Evolutionary conservation across 2,113 vertebrate genomes (phyloP), one percentile per base, ranked within the genome.

Genomic region (Notothenia rossii): DNA sequence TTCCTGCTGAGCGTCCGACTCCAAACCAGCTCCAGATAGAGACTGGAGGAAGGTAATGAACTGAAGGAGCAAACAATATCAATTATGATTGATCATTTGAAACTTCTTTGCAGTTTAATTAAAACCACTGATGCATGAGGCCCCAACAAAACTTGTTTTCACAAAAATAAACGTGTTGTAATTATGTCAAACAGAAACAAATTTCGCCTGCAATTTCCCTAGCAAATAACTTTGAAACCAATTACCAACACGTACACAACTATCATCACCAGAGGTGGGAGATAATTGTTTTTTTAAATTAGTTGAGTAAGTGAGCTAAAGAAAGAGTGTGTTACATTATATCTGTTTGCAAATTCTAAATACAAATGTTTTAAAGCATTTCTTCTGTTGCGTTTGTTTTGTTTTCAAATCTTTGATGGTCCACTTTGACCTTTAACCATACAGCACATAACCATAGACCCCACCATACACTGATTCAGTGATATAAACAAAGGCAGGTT

Each of bases 91-190:
- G 71, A 90, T 87, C 66, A 75, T 71, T 81, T 69, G 50, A 48
- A 63, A 79, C 53, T 63, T 83, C 61, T 84, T 77, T 78, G 75
- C 75, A 48, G 88, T 89, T 82, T 84, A 89, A 90, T 92, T 79
- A 81, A 84, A 89, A 29, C 54, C 55, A 79, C 36, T 87, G 85
- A 78, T 82, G 87, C 83, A 86, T 77, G 62, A 60, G 46, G 61
- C 59, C 33, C 63, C 58, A 72, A 72, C 49, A 25, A 78, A 83
- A 83, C 51, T 59, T 66, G 62, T 78, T 89, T 87, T 84, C 50
- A 69, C 33, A 59, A 17, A 72, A 69, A 75, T 18, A 78, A 69
- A 87, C 86, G 22, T 85, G 65, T 78, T 77, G 82, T 79, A 61
- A 78, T 40, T 40, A 40, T 40, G 36, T 40, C 36, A 40, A 40